Percentiles rank a stretch among this genome's conserved stretches.
Evolutionary conservation across 2,888 invertebrate species (phyloP).

Genomic region (Euspilapteryx auroguttella): DNA sequence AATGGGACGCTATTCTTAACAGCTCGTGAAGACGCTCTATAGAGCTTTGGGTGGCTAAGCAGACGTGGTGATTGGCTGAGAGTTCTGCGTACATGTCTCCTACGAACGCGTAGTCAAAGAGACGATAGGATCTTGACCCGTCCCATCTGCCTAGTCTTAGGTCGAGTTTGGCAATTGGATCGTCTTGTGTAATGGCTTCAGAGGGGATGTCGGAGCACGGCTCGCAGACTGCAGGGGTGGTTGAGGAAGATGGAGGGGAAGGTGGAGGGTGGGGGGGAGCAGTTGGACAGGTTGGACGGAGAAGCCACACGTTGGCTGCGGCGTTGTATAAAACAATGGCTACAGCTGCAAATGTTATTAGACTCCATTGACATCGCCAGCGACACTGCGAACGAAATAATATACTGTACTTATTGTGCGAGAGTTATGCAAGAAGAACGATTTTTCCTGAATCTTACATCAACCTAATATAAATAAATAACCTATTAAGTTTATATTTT

Average conservation of each 20-base stretch:
- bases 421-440: no score
- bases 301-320: slow-evolving; percentile 40
- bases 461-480: no score
- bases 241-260: slow-evolving; percentile 19
- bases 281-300: slow-evolving; percentile 28
- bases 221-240: slow-evolving; percentile 21
- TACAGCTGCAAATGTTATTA: slow-evolving; percentile 66
- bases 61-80: slow-evolving; percentile 63
- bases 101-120: slow-evolving; percentile 72
- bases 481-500: no score
- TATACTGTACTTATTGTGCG: no score
- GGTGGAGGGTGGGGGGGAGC: slow-evolving; percentile 18
- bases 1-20: slow-evolving; percentile 77
- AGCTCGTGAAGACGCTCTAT: slow-evolving; percentile 79
- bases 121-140: slow-evolving; percentile 66
- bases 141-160: slow-evolving; percentile 76
- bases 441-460: no score
- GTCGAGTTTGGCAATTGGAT: slow-evolving; percentile 62
- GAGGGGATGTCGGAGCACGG: slow-evolving; percentile 29
- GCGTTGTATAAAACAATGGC: slow-evolving; percentile 64
- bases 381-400: slow-evolving; percentile 49
- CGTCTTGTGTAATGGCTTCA: slow-evolving; percentile 28
- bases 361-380: slow-evolving; percentile 69
- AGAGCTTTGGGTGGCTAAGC: slow-evolving; percentile 84
- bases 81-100: slow-evolving; percentile 68